Conservation (phyloP, 2,113 vertebrate genomes). For the Plestiodon gilberti region DNA sequence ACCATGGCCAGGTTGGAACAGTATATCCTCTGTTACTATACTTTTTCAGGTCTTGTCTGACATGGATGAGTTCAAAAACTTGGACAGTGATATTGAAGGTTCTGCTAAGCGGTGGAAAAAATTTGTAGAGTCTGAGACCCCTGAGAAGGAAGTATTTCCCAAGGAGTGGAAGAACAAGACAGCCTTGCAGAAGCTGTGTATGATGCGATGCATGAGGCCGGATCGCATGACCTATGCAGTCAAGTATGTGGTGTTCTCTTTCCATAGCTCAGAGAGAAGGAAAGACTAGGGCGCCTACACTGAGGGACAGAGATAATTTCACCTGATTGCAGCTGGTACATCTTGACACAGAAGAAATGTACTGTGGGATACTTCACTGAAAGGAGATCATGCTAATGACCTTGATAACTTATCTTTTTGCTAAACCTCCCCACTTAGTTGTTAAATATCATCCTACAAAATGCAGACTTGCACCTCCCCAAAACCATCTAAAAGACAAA, state of each 20-base stretch:
- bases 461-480: too few relatives aligned
- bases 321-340: background rate
- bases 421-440: too few relatives aligned
- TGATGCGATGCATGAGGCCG: constrained; percentile 77
- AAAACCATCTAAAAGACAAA: background rate
- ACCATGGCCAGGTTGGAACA: too few relatives aligned
- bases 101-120: constrained; percentile 80
- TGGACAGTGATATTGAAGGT: constrained; percentile 77
- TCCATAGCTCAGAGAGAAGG: background rate
- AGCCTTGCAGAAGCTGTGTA: constrained; percentile 77
- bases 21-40: background rate
- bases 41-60: constrained; percentile 73
- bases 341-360: background rate
- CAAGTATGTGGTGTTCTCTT: constrained; percentile 54
- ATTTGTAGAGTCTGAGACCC: constrained; percentile 76
- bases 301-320: background rate
- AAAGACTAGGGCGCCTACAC: background rate
- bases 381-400: background rate
- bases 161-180: constrained; percentile 81
- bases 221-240: constrained; percentile 82
- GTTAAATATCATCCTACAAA: background rate
- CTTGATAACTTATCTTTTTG: background rate
- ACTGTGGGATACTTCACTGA: background rate
- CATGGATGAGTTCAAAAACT: constrained; percentile 78
- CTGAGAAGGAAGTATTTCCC: constrained; percentile 77